Percentiles rank a stretch among this genome's conserved stretches.
These are phyloP conservation scores for Todus mexicanus DNA, from an alignment of 2,797 vertebrate species.

Conservation along the genomic window DNA sequence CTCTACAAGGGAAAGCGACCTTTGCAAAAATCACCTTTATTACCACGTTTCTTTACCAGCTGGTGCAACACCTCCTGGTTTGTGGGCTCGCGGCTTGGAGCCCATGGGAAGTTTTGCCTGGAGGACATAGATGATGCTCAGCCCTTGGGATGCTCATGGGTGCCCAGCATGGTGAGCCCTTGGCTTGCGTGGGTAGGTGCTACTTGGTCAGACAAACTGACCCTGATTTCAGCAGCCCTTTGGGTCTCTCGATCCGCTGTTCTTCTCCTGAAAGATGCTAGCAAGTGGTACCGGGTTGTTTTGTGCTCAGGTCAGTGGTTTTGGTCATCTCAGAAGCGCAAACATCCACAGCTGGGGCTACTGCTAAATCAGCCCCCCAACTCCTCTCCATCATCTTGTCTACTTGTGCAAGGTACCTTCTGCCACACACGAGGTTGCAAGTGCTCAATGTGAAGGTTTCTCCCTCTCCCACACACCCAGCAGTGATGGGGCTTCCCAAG, in stretches of 20 bases:
- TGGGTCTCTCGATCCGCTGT: background rate
- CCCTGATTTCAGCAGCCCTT: background rate
- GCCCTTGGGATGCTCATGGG: background rate
- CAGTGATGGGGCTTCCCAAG: accelerated
- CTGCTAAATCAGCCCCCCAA: background rate
- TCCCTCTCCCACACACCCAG: accelerated
- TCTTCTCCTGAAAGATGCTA: background rate
- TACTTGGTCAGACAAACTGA: background rate
- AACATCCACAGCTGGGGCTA: background rate
- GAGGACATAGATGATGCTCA: background rate
- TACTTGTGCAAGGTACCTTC: accelerated
- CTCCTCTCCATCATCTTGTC: background rate
- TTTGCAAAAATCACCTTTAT: background rate
- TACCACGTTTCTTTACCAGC: accelerated
- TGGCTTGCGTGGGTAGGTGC: accelerated
- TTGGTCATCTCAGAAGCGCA: background rate
- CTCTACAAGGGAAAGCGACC: no score
- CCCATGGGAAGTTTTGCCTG: background rate
- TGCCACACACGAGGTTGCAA: background rate
- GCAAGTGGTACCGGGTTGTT: background rate
- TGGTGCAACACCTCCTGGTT: accelerated
- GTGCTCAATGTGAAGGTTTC: background rate
- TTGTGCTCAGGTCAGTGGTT: background rate
- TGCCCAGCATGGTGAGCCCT: background rate
- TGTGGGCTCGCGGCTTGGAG: background rate